Base-by-base conservation (phyloP, 1,140 invertebrate genomes). In the Dinothrombium tinctorium region DNA sequence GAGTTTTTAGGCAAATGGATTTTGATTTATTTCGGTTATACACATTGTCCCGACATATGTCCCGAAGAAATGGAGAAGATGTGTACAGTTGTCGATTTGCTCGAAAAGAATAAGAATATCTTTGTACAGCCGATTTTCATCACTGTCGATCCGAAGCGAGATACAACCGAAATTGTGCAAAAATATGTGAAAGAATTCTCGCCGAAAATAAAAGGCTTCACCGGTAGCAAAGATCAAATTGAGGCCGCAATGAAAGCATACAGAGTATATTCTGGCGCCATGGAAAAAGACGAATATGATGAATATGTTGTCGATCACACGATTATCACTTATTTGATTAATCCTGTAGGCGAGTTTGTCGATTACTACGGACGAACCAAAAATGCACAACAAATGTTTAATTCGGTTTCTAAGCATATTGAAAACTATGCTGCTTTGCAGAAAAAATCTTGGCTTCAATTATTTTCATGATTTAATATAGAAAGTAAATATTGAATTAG, bases 51-150 rank as follows among this genome's bases (percentile, higher is more conserved):
- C 2, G 94, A 99, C 59, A 74, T 99, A 48, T 99, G 94, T 61
- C 94, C 94, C 0, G 92, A 98, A 63, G 92, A 99, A 64, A 64
- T 99, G 44, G 94, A 99, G 57, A 99, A 98, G 64, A 72, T 99
- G 67, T 66, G 74, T 3, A 42, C 22, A 35, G 23, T 28, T 43
- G 25, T 47, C 31, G 38, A 47, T 3, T 23, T 41, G 14, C 23
- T 52, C 7, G 37, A 49, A 17, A 39, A 36, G 21, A 22, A 38
- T 32, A 53, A 69, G 33, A 54, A 66, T 4, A 61, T 71, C 0
- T 62, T 69, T 46, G 53, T 84, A n/a, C 71, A 77, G 50, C 84
- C 90, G 7, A 53, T 99, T 44, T 98, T 99, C 54, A 94, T 99
- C 47, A 81, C 86, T 7, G 87, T 98, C n/a, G 94, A 99, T 65